Percentiles rank a stretch among this genome's conserved stretches.
Evolutionary conservation across 2,113 vertebrate species (phyloP).

Genomic region (Bubo blakistoni): DNA sequence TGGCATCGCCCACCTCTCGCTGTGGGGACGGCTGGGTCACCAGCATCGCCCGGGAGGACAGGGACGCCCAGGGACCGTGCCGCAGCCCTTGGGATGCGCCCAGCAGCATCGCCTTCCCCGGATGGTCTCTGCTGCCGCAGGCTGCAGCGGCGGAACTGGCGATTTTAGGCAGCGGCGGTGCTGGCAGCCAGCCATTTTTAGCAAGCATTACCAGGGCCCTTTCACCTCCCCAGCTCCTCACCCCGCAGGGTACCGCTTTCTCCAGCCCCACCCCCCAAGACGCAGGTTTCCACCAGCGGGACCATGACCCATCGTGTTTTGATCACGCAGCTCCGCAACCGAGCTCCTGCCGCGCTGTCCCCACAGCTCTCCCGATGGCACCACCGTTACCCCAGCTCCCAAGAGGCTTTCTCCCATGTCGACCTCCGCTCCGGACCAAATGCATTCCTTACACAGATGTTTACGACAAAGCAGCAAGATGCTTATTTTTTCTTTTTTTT

Average conservation of each 20-base stretch:
- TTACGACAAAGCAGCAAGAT: constrained; percentile 29
- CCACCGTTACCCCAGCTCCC: background rate
- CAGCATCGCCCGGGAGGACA: background rate
- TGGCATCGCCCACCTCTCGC: fast-evolving
- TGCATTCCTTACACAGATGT: background rate
- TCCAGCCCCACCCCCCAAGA: background rate
- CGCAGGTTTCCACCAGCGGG: background rate
- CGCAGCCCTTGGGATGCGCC: background rate
- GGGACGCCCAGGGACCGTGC: background rate
- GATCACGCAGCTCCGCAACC: background rate
- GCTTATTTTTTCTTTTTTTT: background rate
- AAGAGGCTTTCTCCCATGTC: background rate
- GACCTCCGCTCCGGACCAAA: background rate
- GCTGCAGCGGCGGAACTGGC: background rate
- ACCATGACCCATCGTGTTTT: fast-evolving
- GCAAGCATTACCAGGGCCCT: background rate
- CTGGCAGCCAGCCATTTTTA: background rate
- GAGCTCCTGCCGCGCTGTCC: background rate
- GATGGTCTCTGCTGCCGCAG: background rate
- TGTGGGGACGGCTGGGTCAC: background rate
- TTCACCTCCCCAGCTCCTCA: background rate
- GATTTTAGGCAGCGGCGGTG: background rate
- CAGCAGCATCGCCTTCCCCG: background rate
- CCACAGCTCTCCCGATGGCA: background rate
- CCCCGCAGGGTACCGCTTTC: fast-evolving